A percentile compares a stretch with the other conserved stretches of the same genome.
phyloP scores from a whole-genome alignment of 2,888 invertebrate genomes.

The Drosophila kambysellisi region DNA sequence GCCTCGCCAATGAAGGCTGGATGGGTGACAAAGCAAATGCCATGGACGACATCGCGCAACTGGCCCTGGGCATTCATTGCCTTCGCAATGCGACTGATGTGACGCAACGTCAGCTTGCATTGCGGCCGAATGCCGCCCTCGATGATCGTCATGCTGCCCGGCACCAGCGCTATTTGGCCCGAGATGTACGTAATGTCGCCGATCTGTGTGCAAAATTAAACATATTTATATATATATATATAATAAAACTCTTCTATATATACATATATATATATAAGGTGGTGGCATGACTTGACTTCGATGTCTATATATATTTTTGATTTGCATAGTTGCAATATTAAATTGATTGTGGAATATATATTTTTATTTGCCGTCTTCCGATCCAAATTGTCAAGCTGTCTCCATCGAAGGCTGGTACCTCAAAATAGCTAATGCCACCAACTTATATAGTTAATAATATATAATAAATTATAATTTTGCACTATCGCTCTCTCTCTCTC shows the following conservation, averaged over 20 bases:
- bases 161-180: conserved; percentile 96
- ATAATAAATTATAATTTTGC: neutral
- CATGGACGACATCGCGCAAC: conserved; percentile 93
- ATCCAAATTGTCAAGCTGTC: neutral
- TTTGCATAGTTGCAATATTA: neutral
- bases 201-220: conserved; percentile 86
- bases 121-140: conserved; percentile 92
- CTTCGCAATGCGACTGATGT: conserved; percentile 92
- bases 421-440: neutral
- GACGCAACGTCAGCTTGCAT: conserved; percentile 93
- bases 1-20: conserved; percentile 90
- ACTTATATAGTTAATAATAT: neutral
- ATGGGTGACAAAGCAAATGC: conserved; percentile 94
- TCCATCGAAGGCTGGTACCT: neutral
- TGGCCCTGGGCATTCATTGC: conserved; percentile 92
- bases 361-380: neutral
- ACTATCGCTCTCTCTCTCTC: neutral
- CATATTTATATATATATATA: neutral
- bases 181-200: conserved; percentile 94
- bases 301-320: neutral
- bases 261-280: neutral
- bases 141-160: conserved; percentile 91
- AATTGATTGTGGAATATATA: neutral
- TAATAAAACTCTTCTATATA: neutral
- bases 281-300: neutral